phyloP scores from a whole-genome alignment of 92 coral and sea anemone species.

The Paragorgia papillata region DNA sequence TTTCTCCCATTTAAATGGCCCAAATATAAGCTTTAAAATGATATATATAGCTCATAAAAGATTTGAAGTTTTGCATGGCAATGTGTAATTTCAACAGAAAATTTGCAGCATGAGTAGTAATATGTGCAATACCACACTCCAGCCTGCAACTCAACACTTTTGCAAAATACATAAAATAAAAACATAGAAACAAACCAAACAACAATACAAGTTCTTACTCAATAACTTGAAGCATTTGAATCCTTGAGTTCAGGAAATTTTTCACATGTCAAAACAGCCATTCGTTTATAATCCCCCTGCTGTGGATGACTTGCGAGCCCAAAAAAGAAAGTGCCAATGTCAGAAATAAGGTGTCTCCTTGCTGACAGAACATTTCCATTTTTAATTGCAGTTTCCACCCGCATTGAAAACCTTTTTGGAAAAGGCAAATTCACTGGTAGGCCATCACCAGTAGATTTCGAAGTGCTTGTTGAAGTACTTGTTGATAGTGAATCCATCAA shows the following conservation, averaged over 20 bases:
- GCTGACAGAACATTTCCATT: slow-evolving; percentile 28
- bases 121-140: too few species aligned
- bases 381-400: slow-evolving; percentile 7
- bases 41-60: too few species aligned
- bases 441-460: too few species aligned
- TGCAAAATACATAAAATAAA: neutral
- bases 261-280: slow-evolving; percentile 44
- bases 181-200: neutral
- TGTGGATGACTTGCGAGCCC: slow-evolving; percentile 39
- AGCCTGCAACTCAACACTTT: too few species aligned
- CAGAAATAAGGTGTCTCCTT: slow-evolving; percentile 39
- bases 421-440: slow-evolving; percentile 2
- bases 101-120: too few species aligned
- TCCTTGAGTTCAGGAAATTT: too few species aligned
- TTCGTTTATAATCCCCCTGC: slow-evolving; percentile 54
- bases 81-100: too few species aligned
- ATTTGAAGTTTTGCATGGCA: too few species aligned
- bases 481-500: too few species aligned
- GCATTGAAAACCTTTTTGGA: slow-evolving; percentile 7
- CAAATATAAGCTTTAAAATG: too few species aligned
- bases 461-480: too few species aligned
- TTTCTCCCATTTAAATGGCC: too few species aligned
- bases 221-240: slow-evolving; percentile 24
- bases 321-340: slow-evolving; percentile 42
- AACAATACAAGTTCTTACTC: slow-evolving; percentile 4